Base-by-base conservation (phyloP, 2,888 invertebrate species). In the Plutella xylostella region DNA sequence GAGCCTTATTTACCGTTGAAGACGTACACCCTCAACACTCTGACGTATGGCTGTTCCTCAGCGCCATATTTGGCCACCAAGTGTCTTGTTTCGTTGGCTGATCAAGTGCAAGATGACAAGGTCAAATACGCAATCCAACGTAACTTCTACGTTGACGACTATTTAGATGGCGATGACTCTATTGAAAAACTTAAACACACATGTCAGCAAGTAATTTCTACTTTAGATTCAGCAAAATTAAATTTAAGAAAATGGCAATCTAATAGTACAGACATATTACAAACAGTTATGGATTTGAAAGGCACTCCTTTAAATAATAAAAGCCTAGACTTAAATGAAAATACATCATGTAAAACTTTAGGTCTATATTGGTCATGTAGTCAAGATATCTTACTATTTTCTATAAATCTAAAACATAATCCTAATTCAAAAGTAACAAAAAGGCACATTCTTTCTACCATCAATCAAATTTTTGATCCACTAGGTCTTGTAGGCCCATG, bases 21-120 rank as follows among this genome's bases (percentile, higher is more conserved):
- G 15, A 34, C 45, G 0, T 51, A 45, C 18, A 38, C 39, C 7
- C 39, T 54, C 20, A 54, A 54, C 34, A 56, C 53, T 3, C 44
- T 53, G 4, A 54, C 54, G 5, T 56, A 55, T 21, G 55, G 55
- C 5, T 52, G 51, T 1, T 48, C 54, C 0, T 49, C 54, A 6
- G 55, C 55, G 5, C 50, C 54, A 28, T 4, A 6, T n/a, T 28
- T 28, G n/a, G 28, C 28, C 28, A 28, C 28, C 3, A 28, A 28
- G n/a, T 28, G 28, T 6, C 7, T 28, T 12, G 28, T 28, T 3
- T 28, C 28, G n/a, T n/a, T 28, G 3, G 3, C 28, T 12, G 28
- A 28, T 12, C 28, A 28, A 22, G 5, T 5, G 5, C 5, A 5
- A 22, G 22, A 22, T 22, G 6, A 5, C 5, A 22, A 22, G 22